Conservation (phyloP, 2,113 vertebrate species). For the Lamprotornis superbus region DNA sequence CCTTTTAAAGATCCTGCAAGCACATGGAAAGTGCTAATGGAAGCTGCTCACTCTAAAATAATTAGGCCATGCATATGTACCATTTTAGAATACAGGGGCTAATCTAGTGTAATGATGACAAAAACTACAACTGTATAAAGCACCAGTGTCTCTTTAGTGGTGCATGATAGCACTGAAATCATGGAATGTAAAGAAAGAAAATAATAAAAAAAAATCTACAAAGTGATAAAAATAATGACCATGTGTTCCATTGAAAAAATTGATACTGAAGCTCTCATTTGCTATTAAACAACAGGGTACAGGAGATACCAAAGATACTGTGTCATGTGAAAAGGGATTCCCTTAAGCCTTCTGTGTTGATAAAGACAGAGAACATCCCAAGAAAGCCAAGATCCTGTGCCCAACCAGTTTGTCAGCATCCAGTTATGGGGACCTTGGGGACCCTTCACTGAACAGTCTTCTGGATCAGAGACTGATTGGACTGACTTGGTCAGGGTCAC, state of each 20-base stretch:
- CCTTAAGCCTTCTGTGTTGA: background rate
- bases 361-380: background rate
- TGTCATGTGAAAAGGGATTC: background rate
- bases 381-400: background rate
- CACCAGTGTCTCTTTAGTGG: background rate
- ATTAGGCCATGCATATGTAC: background rate
- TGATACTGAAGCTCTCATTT: background rate
- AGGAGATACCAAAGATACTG: background rate
- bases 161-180: background rate
- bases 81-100: background rate
- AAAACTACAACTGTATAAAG: background rate
- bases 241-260: background rate
- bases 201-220: background rate
- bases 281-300: background rate
- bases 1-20: background rate
- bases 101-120: background rate
- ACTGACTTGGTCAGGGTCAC: background rate
- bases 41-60: background rate
- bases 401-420: background rate
- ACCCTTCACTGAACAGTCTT: background rate
- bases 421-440: background rate
- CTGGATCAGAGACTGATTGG: background rate
- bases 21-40: background rate
- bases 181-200: background rate
- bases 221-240: background rate